Evolutionary conservation across 2,797 vertebrate species (phyloP).

Genomic region (Myotis myotis): DNA sequence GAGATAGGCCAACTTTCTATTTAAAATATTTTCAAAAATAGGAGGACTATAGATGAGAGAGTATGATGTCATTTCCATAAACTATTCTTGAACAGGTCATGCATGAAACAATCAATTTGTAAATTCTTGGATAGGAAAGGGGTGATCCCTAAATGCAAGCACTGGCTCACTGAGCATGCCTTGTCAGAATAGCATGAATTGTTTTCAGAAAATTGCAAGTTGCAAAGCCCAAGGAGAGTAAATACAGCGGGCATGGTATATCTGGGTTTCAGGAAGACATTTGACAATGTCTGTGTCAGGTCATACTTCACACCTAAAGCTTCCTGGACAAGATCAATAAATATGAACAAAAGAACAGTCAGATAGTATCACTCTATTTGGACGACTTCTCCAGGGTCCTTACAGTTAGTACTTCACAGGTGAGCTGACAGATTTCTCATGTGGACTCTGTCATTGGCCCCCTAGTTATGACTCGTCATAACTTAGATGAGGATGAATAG

Average conservation of each 20-base stretch:
- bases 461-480: neutral
- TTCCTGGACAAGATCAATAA: neutral
- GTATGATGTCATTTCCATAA: neutral
- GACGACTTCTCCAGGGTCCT: neutral
- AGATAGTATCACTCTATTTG: neutral
- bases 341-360: neutral
- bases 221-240: neutral
- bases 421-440: neutral
- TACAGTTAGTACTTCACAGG: neutral
- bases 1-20: neutral
- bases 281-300: neutral
- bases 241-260: neutral
- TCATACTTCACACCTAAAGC: neutral
- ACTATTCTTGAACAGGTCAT: neutral
- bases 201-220: slow-evolving; percentile 16
- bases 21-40: neutral
- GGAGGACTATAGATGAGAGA: neutral
- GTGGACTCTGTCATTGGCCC: neutral
- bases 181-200: neutral
- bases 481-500: slow-evolving; percentile 5
- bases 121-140: neutral
- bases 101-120: neutral
- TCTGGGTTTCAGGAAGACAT: neutral
- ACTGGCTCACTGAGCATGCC: neutral
- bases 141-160: neutral